Evolutionary conservation across 2,797 vertebrate species (phyloP).

Genomic region (Margarornis squamiger): DNA sequence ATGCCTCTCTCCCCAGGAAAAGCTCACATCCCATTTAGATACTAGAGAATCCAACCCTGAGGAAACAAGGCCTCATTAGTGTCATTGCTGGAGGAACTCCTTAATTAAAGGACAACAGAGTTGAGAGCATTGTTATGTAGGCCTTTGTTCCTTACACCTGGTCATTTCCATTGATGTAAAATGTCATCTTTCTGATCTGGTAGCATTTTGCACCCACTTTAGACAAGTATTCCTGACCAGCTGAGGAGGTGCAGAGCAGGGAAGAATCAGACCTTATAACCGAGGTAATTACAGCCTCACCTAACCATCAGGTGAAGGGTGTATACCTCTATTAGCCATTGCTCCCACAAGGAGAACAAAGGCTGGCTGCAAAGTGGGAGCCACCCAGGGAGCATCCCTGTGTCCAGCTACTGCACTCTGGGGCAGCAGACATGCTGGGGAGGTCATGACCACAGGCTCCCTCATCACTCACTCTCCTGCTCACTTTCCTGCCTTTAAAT

Average conservation of each 20-base stretch:
- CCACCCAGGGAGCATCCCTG: conserved; percentile 51
- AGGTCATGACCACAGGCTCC: conserved; percentile 35
- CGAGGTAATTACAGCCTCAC: conserved; percentile 62
- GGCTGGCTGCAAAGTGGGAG: conserved; percentile 36
- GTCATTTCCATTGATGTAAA: conserved; percentile 64
- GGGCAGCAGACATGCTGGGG: conserved; percentile 1
- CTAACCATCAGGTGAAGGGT: conserved; percentile 16
- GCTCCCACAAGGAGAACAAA: conserved; percentile 67
- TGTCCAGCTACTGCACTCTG: conserved; percentile 8
- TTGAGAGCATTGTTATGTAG: conserved; percentile 46
- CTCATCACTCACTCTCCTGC: neutral
- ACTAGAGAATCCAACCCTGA: conserved; percentile 56
- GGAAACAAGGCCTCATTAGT: conserved; percentile 64
- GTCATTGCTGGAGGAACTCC: conserved; percentile 46
- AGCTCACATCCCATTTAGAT: conserved; percentile 56
- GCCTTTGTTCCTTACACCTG: conserved; percentile 63
- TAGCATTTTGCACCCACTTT: conserved; percentile 53
- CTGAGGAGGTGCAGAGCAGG: neutral
- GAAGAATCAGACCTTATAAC: conserved; percentile 60
- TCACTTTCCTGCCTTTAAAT: neutral
- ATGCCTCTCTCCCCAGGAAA: conserved; percentile 45
- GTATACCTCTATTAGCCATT: conserved; percentile 48
- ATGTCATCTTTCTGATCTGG: conserved; percentile 59
- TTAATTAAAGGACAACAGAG: conserved; percentile 67
- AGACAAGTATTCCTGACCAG: conserved; percentile 39